Evolutionary conservation across 2,888 invertebrate species (phyloP), one percentile per base, ranked within the genome.

Genomic region (Caenorhabditis drosophilae): DNA sequence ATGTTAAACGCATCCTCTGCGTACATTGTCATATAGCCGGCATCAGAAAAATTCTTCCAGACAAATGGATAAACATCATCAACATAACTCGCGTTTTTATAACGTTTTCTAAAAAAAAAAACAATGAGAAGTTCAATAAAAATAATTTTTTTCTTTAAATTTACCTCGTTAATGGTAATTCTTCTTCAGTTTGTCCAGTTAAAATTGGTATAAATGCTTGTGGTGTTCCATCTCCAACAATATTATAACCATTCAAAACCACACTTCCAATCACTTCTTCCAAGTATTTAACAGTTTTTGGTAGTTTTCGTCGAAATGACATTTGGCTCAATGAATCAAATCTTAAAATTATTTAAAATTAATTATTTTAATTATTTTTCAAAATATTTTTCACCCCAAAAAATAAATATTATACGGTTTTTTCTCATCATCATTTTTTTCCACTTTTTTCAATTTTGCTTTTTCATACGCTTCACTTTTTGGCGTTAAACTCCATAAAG

Each of bases 241-340:
- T 85, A 58, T 86, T 86, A 71, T 85, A 85, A 25, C 72, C 75
- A 50, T 84, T 78, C 6, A 85, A 59, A 20, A 83, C 77, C 2
- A 77, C 70, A 16, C 73, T 63, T 44, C 68, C 75, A 40, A 84
- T 53, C 0, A 60, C 51, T n/a, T 79, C 53, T 34, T 78, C 80
- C 6, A 92, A 83, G 83, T 89, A 90, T 15, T 88, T 86, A 82
- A 90, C 90, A 9, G 90, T 89, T 76, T 89, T 89, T 0, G 92
- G 91, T 75, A 93, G 85, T 81, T 90, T 90, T 18, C 92, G 86
- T 46, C 90, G 89, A 79, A 91, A 92, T 9, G 90, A 89, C 85
- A 91, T 90, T 47, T 90, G 88, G 0, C 93, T 92, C 0, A 94
- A 85, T 0, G 94, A 93, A 85, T 95, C 94, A 77, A 92, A 90